phyloP scores from a whole-genome alignment of 2,888 invertebrate species.

The Alcis repandata region DNA sequence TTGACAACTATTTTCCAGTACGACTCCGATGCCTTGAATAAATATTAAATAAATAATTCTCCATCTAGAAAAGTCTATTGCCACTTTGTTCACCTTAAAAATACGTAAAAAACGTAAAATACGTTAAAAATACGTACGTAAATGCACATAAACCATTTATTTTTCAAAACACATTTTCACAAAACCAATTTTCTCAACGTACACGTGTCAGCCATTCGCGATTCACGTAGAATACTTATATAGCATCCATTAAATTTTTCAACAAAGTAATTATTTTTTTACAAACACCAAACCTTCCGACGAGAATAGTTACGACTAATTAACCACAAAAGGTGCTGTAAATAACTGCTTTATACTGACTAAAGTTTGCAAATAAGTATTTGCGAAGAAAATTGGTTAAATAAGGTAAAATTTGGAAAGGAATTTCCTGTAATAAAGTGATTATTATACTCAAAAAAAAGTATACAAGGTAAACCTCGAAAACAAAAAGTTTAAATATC shows the following conservation, averaged over 20 bases:
- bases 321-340: conserved; percentile 12
- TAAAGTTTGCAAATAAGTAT: too few relatives aligned
- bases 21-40: too few relatives aligned
- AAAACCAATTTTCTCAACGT: not conserved
- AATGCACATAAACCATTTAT: not conserved
- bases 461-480: too few relatives aligned
- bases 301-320: conserved; percentile 15
- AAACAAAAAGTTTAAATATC: too few relatives aligned
- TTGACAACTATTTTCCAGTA: too few relatives aligned
- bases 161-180: not conserved
- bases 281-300: conserved; percentile 4
- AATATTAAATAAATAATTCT: not conserved
- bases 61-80: not conserved
- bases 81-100: conserved; percentile 1
- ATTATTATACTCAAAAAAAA: too few relatives aligned
- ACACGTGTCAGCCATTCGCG: not conserved
- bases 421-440: too few relatives aligned
- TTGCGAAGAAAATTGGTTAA: too few relatives aligned
- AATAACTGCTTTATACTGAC: conserved; percentile 4
- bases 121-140: too few relatives aligned
- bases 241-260: not conserved
- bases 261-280: conserved; percentile 4
- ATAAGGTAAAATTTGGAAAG: too few relatives aligned
- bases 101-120: too few relatives aligned
- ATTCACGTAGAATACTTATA: conserved; percentile 1